Percentiles rank a stretch among this genome's conserved stretches.
Evolutionary conservation across 64 coral and sea anemone species (phyloP).

Genomic region (Cladopsammia gracilis): DNA sequence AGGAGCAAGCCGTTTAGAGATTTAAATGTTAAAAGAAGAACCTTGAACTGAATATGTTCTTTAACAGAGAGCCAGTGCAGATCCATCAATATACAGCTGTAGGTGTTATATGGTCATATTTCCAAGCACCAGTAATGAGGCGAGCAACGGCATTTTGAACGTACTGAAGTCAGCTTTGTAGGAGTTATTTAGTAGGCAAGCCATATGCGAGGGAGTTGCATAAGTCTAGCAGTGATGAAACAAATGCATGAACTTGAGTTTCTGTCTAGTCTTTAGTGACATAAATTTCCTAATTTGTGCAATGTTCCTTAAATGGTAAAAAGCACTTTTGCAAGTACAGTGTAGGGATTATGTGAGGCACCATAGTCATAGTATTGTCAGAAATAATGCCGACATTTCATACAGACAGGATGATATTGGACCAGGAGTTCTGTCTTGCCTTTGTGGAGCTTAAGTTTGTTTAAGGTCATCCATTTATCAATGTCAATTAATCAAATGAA

Average conservation of each 20-base stretch:
- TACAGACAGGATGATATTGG: neutral
- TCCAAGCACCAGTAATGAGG: neutral
- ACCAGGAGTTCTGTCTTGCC: constrained; percentile 44
- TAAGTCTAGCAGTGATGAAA: neutral
- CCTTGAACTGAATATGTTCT: no score
- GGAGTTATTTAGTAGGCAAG: no score
- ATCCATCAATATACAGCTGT: no score
- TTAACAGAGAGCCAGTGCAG: no score
- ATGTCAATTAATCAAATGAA: no score
- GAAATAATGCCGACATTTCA: neutral
- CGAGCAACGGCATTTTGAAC: neutral
- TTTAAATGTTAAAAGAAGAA: no score
- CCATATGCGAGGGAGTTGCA: no score
- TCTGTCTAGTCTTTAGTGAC: neutral
- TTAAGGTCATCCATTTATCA: neutral
- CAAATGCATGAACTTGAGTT: neutral
- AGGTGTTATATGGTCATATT: no score
- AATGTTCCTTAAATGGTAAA: no score
- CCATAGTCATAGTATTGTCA: constrained; percentile 2
- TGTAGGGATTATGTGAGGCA: neutral
- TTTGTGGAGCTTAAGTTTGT: constrained; percentile 27
- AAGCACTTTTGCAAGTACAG: no score
- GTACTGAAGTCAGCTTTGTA: constrained; percentile 14
- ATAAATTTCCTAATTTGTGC: neutral
- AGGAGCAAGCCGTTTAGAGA: no score